Conservation (phyloP, 1,140 invertebrate genomes). For the Leptinotarsa texana region DNA sequence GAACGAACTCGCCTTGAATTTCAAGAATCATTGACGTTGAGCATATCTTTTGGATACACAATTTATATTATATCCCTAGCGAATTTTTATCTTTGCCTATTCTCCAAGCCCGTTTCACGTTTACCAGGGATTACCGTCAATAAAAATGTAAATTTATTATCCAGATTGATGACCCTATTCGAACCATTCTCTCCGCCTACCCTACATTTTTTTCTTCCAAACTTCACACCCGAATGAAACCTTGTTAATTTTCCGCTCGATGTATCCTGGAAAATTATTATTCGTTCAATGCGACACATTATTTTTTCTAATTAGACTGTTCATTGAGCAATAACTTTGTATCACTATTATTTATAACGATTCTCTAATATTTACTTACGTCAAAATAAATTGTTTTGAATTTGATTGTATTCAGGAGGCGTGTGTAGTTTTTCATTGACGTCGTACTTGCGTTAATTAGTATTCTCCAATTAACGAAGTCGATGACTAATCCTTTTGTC, state of each 20-base stretch:
- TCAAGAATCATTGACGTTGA: too few species aligned
- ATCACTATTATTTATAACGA: conserved; percentile 8
- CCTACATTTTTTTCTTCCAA: neutral
- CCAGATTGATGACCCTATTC: neutral
- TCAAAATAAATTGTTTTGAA: neutral
- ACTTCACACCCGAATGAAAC: neutral
- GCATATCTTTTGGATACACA: too few species aligned
- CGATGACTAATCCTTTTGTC: neutral
- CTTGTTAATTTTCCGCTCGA: neutral
- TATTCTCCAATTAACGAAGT: neutral
- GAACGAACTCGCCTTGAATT: too few species aligned
- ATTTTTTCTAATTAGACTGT: neutral
- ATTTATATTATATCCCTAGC: too few species aligned
- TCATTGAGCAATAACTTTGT: conserved; percentile 3
- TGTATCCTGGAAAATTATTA: neutral
- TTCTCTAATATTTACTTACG: neutral
- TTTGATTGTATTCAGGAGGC: conserved; percentile 2
- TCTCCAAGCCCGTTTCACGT: too few species aligned
- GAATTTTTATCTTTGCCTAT: too few species aligned
- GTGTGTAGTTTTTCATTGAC: neutral
- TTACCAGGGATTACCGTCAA: neutral
- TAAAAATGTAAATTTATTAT: neutral
- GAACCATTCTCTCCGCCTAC: neutral
- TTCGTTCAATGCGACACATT: neutral
- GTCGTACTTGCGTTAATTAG: neutral